Conservation (phyloP, 1,140 invertebrate species). For the Plutomurus gul region DNA sequence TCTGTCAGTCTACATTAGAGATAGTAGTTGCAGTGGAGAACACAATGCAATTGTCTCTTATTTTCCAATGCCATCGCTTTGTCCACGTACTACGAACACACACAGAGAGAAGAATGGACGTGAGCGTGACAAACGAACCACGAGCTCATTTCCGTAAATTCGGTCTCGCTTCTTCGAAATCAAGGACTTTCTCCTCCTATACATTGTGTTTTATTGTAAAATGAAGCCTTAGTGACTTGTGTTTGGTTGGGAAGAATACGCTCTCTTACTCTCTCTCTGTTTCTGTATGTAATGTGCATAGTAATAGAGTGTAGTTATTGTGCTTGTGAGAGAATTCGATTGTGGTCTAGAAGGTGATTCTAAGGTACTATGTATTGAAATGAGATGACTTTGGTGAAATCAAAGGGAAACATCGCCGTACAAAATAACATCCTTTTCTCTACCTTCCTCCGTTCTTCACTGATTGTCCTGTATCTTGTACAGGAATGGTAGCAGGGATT, state of each 20-base stretch:
- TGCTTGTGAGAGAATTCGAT: neutral
- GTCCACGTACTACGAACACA: too few species aligned
- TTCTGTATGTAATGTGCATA: neutral
- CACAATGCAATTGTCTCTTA: neutral
- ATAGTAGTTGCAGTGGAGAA: too few species aligned
- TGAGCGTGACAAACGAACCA: conserved; percentile 19
- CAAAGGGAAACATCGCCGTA: neutral
- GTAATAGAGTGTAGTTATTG: neutral
- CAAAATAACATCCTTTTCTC: neutral
- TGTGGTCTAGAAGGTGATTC: too few species aligned
- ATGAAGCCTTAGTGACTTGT: neutral
- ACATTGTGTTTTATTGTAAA: neutral
- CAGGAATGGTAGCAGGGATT: neutral
- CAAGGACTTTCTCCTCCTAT: neutral
- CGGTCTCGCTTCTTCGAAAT: neutral
- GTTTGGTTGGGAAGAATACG: too few species aligned
- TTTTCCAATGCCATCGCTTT: neutral
- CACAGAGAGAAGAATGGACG: too few species aligned
- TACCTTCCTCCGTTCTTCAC: neutral
- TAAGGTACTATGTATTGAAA: neutral
- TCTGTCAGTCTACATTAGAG: too few species aligned
- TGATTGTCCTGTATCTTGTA: neutral
- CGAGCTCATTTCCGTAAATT: conserved; percentile 14
- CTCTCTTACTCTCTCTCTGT: too few species aligned
- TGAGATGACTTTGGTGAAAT: neutral